A percentile compares a stretch with the other conserved stretches of the same genome.
phyloP scores from a whole-genome alignment of 1,140 invertebrate genomes.

The Brachionus asplanchnoidis region DNA sequence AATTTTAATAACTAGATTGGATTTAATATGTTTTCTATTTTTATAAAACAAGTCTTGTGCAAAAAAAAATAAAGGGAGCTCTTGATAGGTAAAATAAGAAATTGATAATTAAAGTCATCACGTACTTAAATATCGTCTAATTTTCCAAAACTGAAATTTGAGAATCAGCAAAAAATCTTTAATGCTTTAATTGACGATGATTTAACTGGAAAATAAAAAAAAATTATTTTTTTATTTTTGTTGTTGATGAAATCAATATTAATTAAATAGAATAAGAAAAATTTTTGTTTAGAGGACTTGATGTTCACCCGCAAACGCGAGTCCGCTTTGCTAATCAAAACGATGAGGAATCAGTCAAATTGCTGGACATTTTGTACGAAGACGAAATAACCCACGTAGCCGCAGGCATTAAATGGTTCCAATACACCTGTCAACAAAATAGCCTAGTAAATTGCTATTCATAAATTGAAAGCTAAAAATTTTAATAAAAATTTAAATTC shows the following conservation, averaged over 20 bases:
- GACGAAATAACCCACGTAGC: conserved; percentile 47
- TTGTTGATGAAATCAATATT: too few relatives aligned
- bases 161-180: background rate
- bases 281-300: conserved; percentile 42
- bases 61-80: background rate
- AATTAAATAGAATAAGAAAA: too few relatives aligned
- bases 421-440: conserved; percentile 44
- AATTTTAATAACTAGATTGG: background rate
- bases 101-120: background rate
- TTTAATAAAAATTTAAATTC: background rate
- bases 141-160: background rate
- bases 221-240: background rate
- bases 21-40: background rate
- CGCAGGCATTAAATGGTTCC: conserved; percentile 46
- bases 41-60: background rate
- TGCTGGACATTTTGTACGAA: conserved; percentile 45
- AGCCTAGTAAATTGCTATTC: background rate
- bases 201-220: background rate
- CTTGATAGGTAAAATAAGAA: background rate
- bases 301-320: conserved; percentile 46
- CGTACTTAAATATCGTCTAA: background rate
- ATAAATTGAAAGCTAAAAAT: background rate
- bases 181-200: background rate
- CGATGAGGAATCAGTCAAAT: conserved; percentile 43
- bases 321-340: conserved; percentile 44